Percentiles rank a stretch among this genome's conserved stretches.
Conservation (phyloP, 1,140 invertebrate species). For the Riptortus pedestris region DNA sequence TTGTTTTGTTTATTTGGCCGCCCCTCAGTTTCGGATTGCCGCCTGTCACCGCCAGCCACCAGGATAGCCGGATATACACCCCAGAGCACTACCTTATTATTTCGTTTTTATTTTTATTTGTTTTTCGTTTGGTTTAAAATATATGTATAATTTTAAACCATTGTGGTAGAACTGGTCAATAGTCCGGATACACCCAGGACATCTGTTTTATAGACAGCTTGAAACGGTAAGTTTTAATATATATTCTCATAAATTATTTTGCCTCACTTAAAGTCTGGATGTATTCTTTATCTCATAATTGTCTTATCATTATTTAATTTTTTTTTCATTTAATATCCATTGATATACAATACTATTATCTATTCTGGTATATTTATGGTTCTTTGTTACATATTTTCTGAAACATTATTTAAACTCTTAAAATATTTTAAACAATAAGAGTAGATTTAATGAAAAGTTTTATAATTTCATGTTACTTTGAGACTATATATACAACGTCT, state of each 20-base stretch:
- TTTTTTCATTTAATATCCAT: too few species aligned
- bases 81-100: background rate
- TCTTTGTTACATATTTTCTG: too few species aligned
- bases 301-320: too few species aligned
- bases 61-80: background rate
- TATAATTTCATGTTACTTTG: too few species aligned
- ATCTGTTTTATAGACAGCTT: background rate
- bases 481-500: too few species aligned
- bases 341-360: too few species aligned
- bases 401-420: too few species aligned
- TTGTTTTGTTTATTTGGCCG: background rate
- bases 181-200: constrained; percentile 12
- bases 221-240: constrained; percentile 1
- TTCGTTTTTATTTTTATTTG: background rate
- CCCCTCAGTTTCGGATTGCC: background rate
- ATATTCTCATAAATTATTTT: background rate
- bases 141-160: background rate
- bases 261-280: too few species aligned
- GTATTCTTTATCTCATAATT: too few species aligned
- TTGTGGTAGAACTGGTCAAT: background rate
- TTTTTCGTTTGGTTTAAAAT: background rate
- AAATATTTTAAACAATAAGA: too few species aligned
- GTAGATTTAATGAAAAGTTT: too few species aligned
- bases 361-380: too few species aligned
- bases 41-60: background rate